These are phyloP conservation scores for Lasius fuliginosus DNA, from an alignment of 2,888 invertebrate genomes.

Conservation along the genomic window DNA sequence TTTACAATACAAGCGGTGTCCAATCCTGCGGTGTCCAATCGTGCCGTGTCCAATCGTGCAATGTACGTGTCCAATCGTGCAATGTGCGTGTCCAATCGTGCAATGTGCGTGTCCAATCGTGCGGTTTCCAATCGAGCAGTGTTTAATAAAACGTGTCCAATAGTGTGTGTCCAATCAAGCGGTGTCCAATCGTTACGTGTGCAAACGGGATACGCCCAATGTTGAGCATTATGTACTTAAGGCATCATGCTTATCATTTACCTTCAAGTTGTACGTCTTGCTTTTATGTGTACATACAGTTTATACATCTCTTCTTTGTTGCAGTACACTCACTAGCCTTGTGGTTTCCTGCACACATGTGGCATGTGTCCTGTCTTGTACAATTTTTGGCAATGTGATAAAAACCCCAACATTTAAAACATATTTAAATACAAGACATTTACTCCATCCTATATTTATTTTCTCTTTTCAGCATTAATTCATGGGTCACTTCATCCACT, in stretches of 20 bases:
- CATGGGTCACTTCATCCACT: neutral
- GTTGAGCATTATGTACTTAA: no score
- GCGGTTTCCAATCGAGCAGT: no score
- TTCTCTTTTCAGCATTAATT: neutral
- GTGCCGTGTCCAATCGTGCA: no score
- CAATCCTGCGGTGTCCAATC: no score
- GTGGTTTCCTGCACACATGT: slow-evolving; percentile 52
- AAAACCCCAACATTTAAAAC: slow-evolving; percentile 26
- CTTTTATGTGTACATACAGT: slow-evolving; percentile 31
- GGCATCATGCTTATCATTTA: slow-evolving; percentile 49
- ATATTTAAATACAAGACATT: slow-evolving; percentile 37
- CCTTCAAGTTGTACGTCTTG: slow-evolving; percentile 39
- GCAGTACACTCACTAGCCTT: slow-evolving; percentile 41
- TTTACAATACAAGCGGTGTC: no score
- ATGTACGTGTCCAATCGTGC: no score
- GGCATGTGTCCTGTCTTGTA: slow-evolving; percentile 9
- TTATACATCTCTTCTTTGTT: slow-evolving; percentile 37
- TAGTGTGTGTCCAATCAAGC: no score
- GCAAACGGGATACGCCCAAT: no score
- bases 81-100: no score
- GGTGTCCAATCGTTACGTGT: no score
- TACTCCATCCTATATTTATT: neutral
- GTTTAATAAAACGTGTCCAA: no score
- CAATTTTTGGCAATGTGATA: slow-evolving; percentile 30
- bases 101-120: no score